Conservation (phyloP, 2,888 invertebrate species). For the Cistogaster globosa region DNA sequence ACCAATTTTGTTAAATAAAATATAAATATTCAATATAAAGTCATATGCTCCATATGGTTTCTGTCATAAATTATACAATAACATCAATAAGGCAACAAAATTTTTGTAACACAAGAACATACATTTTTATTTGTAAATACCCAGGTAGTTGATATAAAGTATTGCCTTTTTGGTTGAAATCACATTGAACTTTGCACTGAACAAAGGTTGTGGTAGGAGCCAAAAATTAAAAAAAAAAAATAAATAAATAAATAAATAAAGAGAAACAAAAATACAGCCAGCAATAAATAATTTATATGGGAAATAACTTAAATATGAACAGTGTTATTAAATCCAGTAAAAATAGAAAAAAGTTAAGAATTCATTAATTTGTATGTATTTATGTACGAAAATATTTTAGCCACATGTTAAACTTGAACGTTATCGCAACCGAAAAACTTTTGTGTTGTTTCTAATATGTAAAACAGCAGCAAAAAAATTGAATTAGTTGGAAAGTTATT, state of each 20-base stretch:
- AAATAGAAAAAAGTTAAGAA: background rate
- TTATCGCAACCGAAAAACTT: slow-evolving; percentile 29
- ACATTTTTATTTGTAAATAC: background rate
- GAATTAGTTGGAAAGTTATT: background rate
- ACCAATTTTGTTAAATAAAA: background rate
- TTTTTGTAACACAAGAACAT: background rate
- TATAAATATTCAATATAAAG: slow-evolving; percentile 42
- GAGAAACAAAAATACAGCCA: too few relatives aligned
- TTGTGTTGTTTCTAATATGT: slow-evolving; percentile 27
- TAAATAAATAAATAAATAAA: too few relatives aligned
- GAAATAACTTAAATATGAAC: background rate
- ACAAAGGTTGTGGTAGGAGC: slow-evolving; percentile 14
- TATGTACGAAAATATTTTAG: background rate
- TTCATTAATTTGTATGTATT: background rate
- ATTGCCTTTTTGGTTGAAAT: slow-evolving; percentile 49
- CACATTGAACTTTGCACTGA: slow-evolving; percentile 42
- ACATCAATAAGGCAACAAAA: slow-evolving; percentile 43
- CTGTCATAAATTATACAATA: slow-evolving; percentile 49
- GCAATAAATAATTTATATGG: slow-evolving; percentile 28
- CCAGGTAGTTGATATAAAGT: slow-evolving; percentile 25
- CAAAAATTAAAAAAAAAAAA: background rate
- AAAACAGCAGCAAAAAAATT: slow-evolving; percentile 6
- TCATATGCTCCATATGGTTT: slow-evolving; percentile 50
- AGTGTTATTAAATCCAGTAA: slow-evolving; percentile 11
- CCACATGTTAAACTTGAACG: slow-evolving; percentile 10